Evolutionary conservation across 2,888 invertebrate genomes (phyloP), one percentile per base, ranked within the genome.

Genomic region (Elmis aenea): DNA sequence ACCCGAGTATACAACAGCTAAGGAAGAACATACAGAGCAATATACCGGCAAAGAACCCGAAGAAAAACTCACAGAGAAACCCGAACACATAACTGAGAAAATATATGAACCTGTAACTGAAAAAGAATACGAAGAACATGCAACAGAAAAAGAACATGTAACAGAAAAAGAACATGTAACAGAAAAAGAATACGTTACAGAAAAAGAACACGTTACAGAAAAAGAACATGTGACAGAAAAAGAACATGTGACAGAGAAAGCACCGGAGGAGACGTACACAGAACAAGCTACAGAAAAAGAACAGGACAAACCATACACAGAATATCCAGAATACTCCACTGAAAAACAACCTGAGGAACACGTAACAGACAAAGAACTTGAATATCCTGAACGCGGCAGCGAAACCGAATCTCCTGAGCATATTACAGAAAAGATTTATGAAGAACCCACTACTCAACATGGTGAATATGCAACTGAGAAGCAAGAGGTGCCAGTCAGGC

Each of bases 21-120:
- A 25, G 26, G 27, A 33, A 33, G 26, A 36, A 35, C 13, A 34
- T 27, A 1, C 3, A 20, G 26, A 9, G 33, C 11, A 22, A 26
- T 40, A 15, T 36, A 22, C 46, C 46, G 5, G 32, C 34, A 27
- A 38, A 43, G 3, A 23, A 6, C 18, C 40, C n/a, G 40, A 41
- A 8, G 30, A 37, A 26, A 9, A 24, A 0, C 12, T 15, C 20
- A 26, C 22, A 18, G 5, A 6, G 18, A 18, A 18, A 8, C 18
- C 8, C 5, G 18, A 35, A 14, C 18, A 12, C 28, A 30, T 18
- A 13, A 26, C 34, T 14, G 35, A 45, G 35, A 33, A 33, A 27
- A 29, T 47, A 8, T 38, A 42, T 2, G 46, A 46, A 40, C 11
- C 48, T n/a, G 24, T 36, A 14, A 45, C 39, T 9, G 51, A 55